phyloP scores from a whole-genome alignment of 1,140 invertebrate genomes.

The Drosophila eugracilis region DNA sequence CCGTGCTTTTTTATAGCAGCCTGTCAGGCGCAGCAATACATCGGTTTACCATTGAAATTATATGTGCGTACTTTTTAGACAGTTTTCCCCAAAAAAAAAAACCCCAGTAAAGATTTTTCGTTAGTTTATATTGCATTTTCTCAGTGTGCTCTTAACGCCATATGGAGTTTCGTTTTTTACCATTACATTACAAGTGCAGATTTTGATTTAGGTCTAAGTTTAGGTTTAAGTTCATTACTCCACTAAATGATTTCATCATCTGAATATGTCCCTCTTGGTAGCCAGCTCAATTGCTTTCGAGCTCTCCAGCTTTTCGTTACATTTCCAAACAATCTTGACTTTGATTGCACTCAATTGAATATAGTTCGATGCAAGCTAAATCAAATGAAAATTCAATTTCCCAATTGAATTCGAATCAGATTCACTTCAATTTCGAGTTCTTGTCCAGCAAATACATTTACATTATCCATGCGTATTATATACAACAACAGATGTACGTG shows the following conservation, averaged over 20 bases:
- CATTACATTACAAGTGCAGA: too few species aligned
- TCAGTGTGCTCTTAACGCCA: background rate
- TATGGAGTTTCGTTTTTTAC: too few species aligned
- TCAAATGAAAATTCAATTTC: conserved; percentile 56
- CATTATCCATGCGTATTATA: conserved; percentile 10
- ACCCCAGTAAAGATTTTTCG: too few species aligned
- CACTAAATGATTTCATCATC: conserved; percentile 1
- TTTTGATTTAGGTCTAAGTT: too few species aligned
- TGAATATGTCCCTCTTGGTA: background rate
- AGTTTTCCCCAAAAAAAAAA: conserved; percentile 44
- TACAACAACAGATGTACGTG: conserved; percentile 2
- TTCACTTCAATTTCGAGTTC: conserved; percentile 7
- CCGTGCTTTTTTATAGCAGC: conserved; percentile 67
- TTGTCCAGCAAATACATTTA: background rate
- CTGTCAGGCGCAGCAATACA: conserved; percentile 77
- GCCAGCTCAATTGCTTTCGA: conserved; percentile 27
- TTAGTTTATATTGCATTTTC: conserved; percentile 52
- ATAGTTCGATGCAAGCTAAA: conserved; percentile 55
- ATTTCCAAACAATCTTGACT: conserved; percentile 10
- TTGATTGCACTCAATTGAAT: conserved; percentile 69
- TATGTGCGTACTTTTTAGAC: conserved; percentile 72
- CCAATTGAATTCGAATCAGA: conserved; percentile 31
- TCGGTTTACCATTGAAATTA: conserved; percentile 76
- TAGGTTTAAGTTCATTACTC: background rate
- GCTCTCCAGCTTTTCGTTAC: conserved; percentile 13